Evolutionary conservation across 2,888 invertebrate genomes (phyloP).

Genomic region (Empis stercorea): DNA sequence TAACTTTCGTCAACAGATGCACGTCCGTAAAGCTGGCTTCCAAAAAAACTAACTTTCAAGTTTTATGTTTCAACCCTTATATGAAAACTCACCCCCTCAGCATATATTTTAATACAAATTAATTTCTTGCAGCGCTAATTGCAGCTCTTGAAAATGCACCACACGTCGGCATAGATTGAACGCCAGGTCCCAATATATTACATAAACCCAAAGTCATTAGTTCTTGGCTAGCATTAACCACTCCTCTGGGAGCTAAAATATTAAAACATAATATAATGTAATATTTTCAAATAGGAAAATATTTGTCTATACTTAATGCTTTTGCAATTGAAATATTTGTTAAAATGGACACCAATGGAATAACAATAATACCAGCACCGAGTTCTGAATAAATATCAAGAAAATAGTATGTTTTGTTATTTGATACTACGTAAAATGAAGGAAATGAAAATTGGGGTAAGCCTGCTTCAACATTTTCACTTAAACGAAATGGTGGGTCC

Average conservation of each 20-base stretch:
- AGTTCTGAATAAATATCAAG: constrained; percentile 54
- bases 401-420: constrained; percentile 45
- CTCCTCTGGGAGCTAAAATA: constrained; percentile 52
- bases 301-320: constrained; percentile 70
- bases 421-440: constrained; percentile 43
- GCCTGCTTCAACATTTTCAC: constrained; percentile 46
- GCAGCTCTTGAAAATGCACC: constrained; percentile 83
- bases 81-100: too few relatives aligned
- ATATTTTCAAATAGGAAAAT: neutral
- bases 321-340: constrained; percentile 93
- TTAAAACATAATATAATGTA: constrained; percentile 10
- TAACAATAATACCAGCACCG: constrained; percentile 63
- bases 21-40: too few relatives aligned
- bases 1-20: too few relatives aligned
- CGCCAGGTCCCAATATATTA: constrained; percentile 70
- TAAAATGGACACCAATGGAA: constrained; percentile 75
- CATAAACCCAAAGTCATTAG: constrained; percentile 72
- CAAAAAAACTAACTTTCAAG: too few relatives aligned
- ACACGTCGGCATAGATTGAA: constrained; percentile 76
- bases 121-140: constrained; percentile 76
- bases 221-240: constrained; percentile 80
- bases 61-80: too few relatives aligned
- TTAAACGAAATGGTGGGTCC: constrained; percentile 45
- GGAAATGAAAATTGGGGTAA: constrained; percentile 54
- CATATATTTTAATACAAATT: too few relatives aligned